Percentiles rank a stretch among this genome's conserved stretches.
These are phyloP conservation scores for Trichopria drosophilae DNA, from an alignment of 2,888 invertebrate species.

Conservation along the genomic window DNA sequence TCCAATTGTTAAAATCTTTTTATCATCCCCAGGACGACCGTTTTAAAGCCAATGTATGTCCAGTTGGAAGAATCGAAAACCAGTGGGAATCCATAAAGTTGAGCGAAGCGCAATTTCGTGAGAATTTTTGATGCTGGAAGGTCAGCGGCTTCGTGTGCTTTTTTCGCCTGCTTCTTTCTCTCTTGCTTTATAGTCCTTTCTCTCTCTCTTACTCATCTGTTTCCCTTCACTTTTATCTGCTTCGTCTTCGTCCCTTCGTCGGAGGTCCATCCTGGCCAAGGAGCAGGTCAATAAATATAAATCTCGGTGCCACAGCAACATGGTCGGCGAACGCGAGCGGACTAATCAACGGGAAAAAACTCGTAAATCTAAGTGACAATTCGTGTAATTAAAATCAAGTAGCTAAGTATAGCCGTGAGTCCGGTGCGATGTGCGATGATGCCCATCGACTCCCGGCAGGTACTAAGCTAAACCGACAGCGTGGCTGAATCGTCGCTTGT, in stretches of 20 bases:
- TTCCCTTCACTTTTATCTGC: slow-evolving; percentile 10
- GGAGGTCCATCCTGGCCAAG: slow-evolving; percentile 35
- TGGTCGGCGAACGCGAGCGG: slow-evolving; percentile 14
- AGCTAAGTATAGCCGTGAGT: slow-evolving; percentile 38
- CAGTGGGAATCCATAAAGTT: slow-evolving; percentile 24
- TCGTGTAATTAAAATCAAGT: slow-evolving; percentile 48
- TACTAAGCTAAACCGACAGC: too few species aligned
- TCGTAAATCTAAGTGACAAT: slow-evolving; percentile 47
- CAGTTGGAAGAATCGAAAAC: too few species aligned
- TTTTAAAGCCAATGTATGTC: too few species aligned
- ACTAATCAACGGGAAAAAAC: slow-evolving; percentile 38
- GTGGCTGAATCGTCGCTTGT: too few species aligned
- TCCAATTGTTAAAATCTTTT: too few species aligned
- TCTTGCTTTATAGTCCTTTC: slow-evolving; percentile 7
- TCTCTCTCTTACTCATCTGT: slow-evolving; percentile 4
- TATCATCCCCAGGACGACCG: too few species aligned
- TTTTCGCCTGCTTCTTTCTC: slow-evolving; percentile 4
- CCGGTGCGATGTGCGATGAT: slow-evolving; percentile 9
- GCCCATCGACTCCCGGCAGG: too few species aligned
- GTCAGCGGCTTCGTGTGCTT: not conserved
- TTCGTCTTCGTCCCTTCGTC: slow-evolving; percentile 26
- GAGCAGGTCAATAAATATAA: slow-evolving; percentile 42
- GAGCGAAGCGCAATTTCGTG: slow-evolving; percentile 23
- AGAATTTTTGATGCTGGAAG: slow-evolving; percentile 19
- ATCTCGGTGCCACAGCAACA: slow-evolving; percentile 33